Evolutionary conservation across 1,140 invertebrate genomes (phyloP), one percentile per base, ranked within the genome.

Genomic region (Polypedilum vanderplanki): DNA sequence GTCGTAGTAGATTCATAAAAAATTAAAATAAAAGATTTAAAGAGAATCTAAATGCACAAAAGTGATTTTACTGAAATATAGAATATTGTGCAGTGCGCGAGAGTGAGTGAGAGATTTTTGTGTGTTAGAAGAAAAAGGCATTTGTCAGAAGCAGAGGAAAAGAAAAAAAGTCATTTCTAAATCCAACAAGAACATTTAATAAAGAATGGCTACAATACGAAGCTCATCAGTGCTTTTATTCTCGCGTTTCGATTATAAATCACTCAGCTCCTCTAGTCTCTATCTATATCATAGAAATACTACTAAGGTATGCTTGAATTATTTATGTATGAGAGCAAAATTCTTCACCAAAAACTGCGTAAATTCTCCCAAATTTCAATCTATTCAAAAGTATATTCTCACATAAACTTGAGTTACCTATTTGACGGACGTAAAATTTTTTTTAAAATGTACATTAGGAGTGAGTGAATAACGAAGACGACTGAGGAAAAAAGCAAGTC

Each of bases 151-250:
- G 46, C 46, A 57, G 12, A 57, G n/a, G 46, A 46, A 46, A 9
- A 46, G 46, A 57, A 46, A 46, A n/a, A 57, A 57, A 57, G 24
- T 33, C 24, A 33, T 57, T n/a, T 15, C 15, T 15, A 57, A 46
- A 57, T 57, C 12, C 46, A n/a, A 57, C 46, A 15, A 57, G 46
- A 57, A 57, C n/a, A 57, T 57, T n/a, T 57, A 1, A n/a, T 12
- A 57, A 57, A n/a, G 46, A 70, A 70, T 70, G 65, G 65, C 65
- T 70, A 70, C 65, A 22, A 70, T n/a, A 70, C 9, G 65, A 70
- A 22, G 65, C 18, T 70, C 65, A 20, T 20, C 46, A n/a, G n/a
- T 57, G 12, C 46, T 70, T 9, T 70, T 70, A 22, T 70, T 70
- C 10, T 70, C 20, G 65, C 65, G 65, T 70, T 22, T 70, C 10